Conservation (phyloP, 2,888 invertebrate species). For the Heteropelma amictum region DNA sequence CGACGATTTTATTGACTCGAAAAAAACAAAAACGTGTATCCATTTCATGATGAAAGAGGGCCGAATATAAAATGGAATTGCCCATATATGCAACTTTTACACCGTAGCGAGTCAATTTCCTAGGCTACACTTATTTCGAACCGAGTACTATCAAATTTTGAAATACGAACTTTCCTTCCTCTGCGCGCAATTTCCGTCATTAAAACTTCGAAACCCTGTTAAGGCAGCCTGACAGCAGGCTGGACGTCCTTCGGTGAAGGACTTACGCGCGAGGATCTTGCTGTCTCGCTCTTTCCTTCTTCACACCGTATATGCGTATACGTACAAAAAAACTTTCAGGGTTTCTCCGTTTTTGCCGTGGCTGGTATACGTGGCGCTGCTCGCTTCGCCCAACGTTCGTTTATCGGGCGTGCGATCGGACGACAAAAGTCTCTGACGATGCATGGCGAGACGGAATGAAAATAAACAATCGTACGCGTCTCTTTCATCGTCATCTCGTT, state of each 20-base stretch:
- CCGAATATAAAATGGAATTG: not conserved
- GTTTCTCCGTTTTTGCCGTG: not conserved
- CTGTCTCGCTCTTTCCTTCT: not conserved
- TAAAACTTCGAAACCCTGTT: constrained; percentile 54
- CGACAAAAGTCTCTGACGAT: not conserved
- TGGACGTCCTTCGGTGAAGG: constrained; percentile 27
- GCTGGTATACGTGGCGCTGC: no score
- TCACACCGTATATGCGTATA: not conserved
- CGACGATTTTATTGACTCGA: not conserved
- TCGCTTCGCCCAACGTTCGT: no score
- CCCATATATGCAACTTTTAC: not conserved
- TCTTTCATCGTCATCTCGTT: constrained; percentile 10
- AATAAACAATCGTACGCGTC: not conserved
- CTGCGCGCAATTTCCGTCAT: constrained; percentile 54
- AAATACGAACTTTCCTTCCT: constrained; percentile 49
- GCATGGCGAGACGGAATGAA: not conserved
- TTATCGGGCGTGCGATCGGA: constrained; percentile 26
- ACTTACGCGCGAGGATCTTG: constrained; percentile 14
- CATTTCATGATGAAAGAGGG: not conserved
- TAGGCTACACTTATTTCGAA: not conserved
- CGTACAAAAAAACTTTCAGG: not conserved
- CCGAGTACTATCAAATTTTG: constrained; percentile 47
- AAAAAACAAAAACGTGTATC: not conserved
- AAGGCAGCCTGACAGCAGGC: constrained; percentile 46
- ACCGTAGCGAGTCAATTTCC: constrained; percentile 1